phyloP scores from a whole-genome alignment of 2,113 vertebrate genomes.

The Erpornis zantholeuca region DNA sequence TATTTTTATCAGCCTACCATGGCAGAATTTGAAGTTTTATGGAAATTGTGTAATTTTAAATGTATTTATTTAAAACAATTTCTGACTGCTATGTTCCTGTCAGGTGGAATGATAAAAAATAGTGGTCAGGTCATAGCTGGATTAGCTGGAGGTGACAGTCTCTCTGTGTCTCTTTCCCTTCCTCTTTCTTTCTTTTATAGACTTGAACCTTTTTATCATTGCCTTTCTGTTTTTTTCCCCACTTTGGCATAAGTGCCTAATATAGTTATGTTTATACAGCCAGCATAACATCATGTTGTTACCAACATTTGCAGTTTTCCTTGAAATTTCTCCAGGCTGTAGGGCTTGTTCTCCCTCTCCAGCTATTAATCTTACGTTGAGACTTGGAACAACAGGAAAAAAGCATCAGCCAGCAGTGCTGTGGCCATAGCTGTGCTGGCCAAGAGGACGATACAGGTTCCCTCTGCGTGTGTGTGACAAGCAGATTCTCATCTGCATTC shows the following conservation, averaged over 20 bases:
- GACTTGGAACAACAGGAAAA: neutral
- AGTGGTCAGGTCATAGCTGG: neutral
- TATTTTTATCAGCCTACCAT: constrained; percentile 52
- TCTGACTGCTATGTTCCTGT: neutral
- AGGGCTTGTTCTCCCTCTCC: neutral
- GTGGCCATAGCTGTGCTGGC: neutral
- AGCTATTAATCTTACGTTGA: neutral
- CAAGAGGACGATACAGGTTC: neutral
- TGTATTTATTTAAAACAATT: constrained; percentile 15
- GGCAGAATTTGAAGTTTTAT: neutral
- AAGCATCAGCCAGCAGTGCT: neutral
- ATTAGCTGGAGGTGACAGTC: neutral
- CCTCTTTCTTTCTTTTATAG: neutral
- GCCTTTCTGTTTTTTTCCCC: neutral
- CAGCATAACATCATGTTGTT: neutral
- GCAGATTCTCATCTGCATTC: neutral
- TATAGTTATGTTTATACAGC: neutral
- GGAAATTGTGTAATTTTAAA: constrained; percentile 21
- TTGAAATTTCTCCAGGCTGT: neutral
- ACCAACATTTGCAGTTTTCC: neutral
- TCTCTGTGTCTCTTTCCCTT: neutral
- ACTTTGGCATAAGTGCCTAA: neutral
- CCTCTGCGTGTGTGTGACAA: neutral
- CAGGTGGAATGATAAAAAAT: neutral
- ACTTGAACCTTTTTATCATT: neutral